Evolutionary conservation across 1,140 invertebrate genomes (phyloP).

Genomic region (Gonatopus flavifemur): DNA sequence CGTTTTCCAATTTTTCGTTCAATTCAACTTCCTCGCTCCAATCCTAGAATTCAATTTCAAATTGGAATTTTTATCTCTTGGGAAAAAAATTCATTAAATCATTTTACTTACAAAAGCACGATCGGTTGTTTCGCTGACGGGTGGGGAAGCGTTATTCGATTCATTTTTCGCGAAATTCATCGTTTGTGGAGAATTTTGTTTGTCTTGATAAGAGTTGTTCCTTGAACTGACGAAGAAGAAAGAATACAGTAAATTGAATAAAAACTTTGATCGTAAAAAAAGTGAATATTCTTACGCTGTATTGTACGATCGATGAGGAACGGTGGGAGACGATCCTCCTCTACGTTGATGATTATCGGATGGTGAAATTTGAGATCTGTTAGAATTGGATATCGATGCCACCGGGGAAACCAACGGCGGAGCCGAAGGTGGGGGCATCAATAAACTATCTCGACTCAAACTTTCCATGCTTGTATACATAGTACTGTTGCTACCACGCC

Average conservation of each 20-base stretch:
- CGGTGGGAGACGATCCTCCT: conserved; percentile 23
- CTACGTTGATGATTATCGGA: conserved; percentile 25
- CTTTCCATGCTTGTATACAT: conserved; percentile 57
- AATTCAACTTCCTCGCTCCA: conserved; percentile 64
- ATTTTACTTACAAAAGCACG: conserved; percentile 39
- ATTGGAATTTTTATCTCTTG: conserved; percentile 1
- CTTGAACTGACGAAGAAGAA: conserved; percentile 26
- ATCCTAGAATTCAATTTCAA: conserved; percentile 43
- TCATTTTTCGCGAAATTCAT: conserved; percentile 38
- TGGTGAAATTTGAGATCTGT: conserved; percentile 34
- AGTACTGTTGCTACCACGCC: conserved; percentile 54
- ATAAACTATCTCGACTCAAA: conserved; percentile 47
- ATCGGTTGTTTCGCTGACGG: conserved; percentile 32
- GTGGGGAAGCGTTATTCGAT: conserved; percentile 30
- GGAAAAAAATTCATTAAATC: not conserved
- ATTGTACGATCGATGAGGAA: conserved; percentile 25
- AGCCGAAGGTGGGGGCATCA: conserved; percentile 43
- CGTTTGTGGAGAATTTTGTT: conserved; percentile 29
- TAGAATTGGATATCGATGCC: conserved; percentile 31
- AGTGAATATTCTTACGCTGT: conserved; percentile 24
- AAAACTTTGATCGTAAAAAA: not conserved
- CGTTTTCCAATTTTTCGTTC: conserved; percentile 53
- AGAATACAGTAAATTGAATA: not conserved
- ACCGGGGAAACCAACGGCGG: conserved; percentile 32
- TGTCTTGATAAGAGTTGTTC: conserved; percentile 29